Evolutionary conservation across 2,113 vertebrate species (phyloP), one percentile per base, ranked within the genome.

Genomic region (Tragulus kanchil): DNA sequence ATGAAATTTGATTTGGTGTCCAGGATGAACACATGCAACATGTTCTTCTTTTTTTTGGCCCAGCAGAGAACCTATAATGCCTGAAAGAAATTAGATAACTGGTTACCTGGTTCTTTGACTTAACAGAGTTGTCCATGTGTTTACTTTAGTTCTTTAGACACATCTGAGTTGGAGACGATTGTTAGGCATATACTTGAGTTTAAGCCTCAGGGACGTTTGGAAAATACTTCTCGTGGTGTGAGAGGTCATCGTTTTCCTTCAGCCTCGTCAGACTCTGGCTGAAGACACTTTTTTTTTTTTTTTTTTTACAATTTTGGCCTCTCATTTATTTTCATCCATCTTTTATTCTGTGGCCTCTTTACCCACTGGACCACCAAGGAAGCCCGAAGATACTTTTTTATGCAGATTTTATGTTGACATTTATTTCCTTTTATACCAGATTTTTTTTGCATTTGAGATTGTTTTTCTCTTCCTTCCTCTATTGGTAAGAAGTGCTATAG

Each of bases 61-160:
- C 26, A 85, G 71, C 16, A 85, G 78, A 87, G 75, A 87, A 75
- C 50, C 58, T 92, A 5, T 79, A 9, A 64, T 90, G 67, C 69
- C 69, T 67, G n/a, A 95, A 91, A 78, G 25, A 88, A 83, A 65
- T 93, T 42, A 90, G 83, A 89, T 93, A 61, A 56, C 31, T 83
- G 93, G 42, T 13, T 52, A 14, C 26, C 42, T 85, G 48, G 69
- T 10, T 42, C 31, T 88, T 93, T 90, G n/a, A 65, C 54, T 75
- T 96, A 52, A 52, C 52, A 31, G 9, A 85, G 17, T 73, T 94
- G 79, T 85, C 13, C 16, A 1, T 93, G 81, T 94, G 15, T 79
- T 89, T 79, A 65, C 50, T 50, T 79, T 31, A 95, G 56, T 91
- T 62, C 50, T 85, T 85, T 56, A 67, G 69, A 81, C 23, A 12